Conservation (phyloP, 2,888 invertebrate genomes). For the Pachliopta kotzebuea region DNA sequence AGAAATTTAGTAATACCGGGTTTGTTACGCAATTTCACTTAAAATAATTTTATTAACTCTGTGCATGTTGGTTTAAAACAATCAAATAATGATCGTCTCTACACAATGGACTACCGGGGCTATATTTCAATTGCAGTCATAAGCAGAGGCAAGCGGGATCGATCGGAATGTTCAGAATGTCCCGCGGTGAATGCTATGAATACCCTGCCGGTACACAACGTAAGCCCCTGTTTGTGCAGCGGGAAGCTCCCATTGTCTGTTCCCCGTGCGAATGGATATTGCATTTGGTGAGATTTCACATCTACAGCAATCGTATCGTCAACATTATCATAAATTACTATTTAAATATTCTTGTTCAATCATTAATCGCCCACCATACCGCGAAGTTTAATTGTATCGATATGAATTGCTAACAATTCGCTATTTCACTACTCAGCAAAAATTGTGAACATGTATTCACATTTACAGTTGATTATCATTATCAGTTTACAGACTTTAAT, state of each 20-base stretch:
- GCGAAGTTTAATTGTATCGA: no score
- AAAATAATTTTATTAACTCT: neutral
- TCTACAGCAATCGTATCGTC: neutral
- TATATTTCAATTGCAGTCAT: conserved; percentile 10
- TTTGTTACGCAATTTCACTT: no score
- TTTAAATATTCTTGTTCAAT: neutral
- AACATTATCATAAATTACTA: conserved; percentile 1
- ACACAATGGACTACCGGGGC: conserved; percentile 1
- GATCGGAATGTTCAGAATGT: conserved; percentile 16
- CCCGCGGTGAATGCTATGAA: conserved; percentile 14
- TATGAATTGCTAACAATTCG: no score
- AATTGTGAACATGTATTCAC: no score
- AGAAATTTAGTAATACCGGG: no score
- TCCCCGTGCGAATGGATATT: conserved; percentile 15
- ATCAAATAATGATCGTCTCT: neutral
- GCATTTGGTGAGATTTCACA: conserved; percentile 10
- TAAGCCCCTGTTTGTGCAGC: conserved; percentile 17
- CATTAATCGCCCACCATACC: neutral
- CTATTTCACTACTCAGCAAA: no score
- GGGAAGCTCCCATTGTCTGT: conserved; percentile 12
- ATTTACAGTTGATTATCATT: no score
- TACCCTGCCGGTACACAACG: conserved; percentile 11
- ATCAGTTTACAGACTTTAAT: no score
- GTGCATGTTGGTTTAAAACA: neutral
- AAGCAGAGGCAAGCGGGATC: conserved; percentile 2